Evolutionary conservation across 2,797 vertebrate genomes (phyloP).

Genomic region (Cetoscarus ocellatus): DNA sequence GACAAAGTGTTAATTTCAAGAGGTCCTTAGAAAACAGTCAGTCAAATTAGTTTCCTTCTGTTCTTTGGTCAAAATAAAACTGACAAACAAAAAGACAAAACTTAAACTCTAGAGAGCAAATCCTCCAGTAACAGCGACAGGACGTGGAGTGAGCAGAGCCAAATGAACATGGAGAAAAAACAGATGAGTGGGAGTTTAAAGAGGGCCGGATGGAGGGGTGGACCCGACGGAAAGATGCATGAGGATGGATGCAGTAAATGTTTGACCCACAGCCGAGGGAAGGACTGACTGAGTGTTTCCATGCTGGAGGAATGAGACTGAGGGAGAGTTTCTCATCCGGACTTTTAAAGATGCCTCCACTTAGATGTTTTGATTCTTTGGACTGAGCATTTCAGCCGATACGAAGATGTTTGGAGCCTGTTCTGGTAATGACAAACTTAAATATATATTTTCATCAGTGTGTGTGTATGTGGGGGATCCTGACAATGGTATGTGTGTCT

Average conservation of each 20-base stretch:
- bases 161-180: slow-evolving; percentile 40
- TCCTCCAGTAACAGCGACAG: slow-evolving; percentile 13
- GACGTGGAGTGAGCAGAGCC: slow-evolving; percentile 23
- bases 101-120: slow-evolving; percentile 44
- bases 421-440: slow-evolving; percentile 63
- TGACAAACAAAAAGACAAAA: background rate
- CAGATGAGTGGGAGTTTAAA: slow-evolving; percentile 40
- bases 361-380: slow-evolving; percentile 41
- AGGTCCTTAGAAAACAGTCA: background rate
- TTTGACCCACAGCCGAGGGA: slow-evolving; percentile 37
- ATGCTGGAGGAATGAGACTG: slow-evolving; percentile 14
- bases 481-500: slow-evolving; percentile 9
- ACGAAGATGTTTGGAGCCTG: slow-evolving; percentile 31
- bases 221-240: slow-evolving; percentile 45
- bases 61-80: background rate
- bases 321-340: slow-evolving; percentile 28
- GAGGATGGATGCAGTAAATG: slow-evolving; percentile 30
- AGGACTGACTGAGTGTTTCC: slow-evolving; percentile 38
- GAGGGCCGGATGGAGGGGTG: slow-evolving; percentile 63
- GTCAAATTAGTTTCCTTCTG: background rate
- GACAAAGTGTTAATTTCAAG: too few species aligned
- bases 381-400: slow-evolving; percentile 33
- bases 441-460: slow-evolving; percentile 32
- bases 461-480: slow-evolving; percentile 4
- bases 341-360: slow-evolving; percentile 27